phyloP scores from a whole-genome alignment of 2,888 invertebrate species.

The Iselma pallidipennis region DNA sequence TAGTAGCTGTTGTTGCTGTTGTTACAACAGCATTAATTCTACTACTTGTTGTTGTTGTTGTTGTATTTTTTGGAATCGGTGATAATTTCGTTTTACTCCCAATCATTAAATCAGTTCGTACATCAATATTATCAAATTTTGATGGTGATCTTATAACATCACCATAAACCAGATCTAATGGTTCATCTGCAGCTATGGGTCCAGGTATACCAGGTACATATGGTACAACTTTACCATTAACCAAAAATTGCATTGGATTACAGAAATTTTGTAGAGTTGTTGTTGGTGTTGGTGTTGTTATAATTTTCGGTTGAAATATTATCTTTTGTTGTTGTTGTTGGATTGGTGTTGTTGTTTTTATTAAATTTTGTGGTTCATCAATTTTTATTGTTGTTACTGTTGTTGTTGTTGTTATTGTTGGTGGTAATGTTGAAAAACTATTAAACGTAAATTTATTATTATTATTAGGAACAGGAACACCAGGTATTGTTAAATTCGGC shows the following conservation, averaged over 20 bases:
- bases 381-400: background rate
- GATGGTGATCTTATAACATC: conserved; percentile 25
- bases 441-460: conserved; percentile 32
- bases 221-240: conserved; percentile 77
- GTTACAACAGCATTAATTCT: conserved; percentile 10
- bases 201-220: conserved; percentile 89
- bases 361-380: conserved; percentile 17
- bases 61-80: conserved; percentile 20
- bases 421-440: background rate
- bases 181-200: conserved; percentile 60
- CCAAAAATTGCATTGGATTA: conserved; percentile 59
- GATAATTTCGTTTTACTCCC: conserved; percentile 28
- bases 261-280: conserved; percentile 53
- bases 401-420: background rate
- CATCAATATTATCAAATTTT: conserved; percentile 33
- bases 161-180: conserved; percentile 37
- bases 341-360: conserved; percentile 4
- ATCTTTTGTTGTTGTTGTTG: conserved; percentile 24
- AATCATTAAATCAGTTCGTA: conserved; percentile 30
- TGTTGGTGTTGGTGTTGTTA: conserved; percentile 48
- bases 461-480: conserved; percentile 38
- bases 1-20: conserved; percentile 10
- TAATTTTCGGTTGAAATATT: conserved; percentile 35
- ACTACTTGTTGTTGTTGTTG: conserved; percentile 11
- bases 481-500: conserved; percentile 46